Conservation (phyloP, 2,113 vertebrate species). For the Gobiocypris rarus region DNA sequence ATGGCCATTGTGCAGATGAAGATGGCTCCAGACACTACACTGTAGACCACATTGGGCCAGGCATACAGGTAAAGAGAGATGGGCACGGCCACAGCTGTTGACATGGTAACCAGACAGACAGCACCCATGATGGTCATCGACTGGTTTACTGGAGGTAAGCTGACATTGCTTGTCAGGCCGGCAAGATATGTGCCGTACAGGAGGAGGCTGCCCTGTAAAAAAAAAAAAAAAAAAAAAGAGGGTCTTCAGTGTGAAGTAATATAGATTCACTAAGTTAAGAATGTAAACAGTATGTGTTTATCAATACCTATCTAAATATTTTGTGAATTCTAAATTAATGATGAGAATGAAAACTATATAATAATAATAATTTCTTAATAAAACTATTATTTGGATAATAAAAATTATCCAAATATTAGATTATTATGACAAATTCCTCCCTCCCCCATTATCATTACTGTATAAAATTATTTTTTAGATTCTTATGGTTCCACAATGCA, state of each 20-base stretch:
- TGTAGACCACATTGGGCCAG: slow-evolving; percentile 91
- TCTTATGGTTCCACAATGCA: no score
- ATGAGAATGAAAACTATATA: no score
- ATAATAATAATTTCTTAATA: no score
- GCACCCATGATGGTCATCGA: slow-evolving; percentile 89
- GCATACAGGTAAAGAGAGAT: slow-evolving; percentile 82
- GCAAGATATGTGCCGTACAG: slow-evolving; percentile 92
- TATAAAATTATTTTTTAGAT: no score
- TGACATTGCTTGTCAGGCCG: slow-evolving; percentile 89
- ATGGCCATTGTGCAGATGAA: slow-evolving; percentile 88
- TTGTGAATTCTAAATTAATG: neutral
- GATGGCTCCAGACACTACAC: slow-evolving; percentile 89
- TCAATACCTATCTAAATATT: neutral
- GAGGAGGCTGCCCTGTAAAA: slow-evolving; percentile 84
- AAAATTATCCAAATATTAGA: no score
- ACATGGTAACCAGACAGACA: slow-evolving; percentile 83
- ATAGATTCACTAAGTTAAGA: no score
- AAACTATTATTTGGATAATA: no score
- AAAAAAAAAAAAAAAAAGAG: neutral
- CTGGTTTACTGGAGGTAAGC: slow-evolving; percentile 95
- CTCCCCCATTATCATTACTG: no score
- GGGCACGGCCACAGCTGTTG: slow-evolving; percentile 77
- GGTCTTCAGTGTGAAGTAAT: no score
- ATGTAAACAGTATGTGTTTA: no score
- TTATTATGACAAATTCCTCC: no score